Base-by-base conservation (phyloP, 2,888 invertebrate genomes). In the Volucella inanis region DNA sequence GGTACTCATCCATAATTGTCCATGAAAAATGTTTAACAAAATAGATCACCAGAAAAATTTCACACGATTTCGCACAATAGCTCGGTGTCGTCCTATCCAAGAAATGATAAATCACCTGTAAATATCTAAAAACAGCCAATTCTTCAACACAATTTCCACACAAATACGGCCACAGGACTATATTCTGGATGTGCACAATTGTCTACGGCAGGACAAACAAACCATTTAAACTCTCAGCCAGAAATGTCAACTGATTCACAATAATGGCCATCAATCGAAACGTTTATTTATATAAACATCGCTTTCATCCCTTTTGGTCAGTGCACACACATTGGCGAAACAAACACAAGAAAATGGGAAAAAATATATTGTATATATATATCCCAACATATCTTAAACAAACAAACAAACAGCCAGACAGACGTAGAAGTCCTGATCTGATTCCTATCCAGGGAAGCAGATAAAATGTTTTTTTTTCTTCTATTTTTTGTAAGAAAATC, bases 241-340 rank as follows among this genome's bases (percentile, higher is more conserved):
- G n/a, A 61, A 47, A 61, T 14, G 71, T 85, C 85, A 72, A 81
- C 81, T 64, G 85, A 72, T 72, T 71, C 77, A 78, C 80, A 68
- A 85, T 76, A 85, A 85, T 81, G 62, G 77, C 81, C 76, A 85
- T 85, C 81, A 81, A 85, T 81, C 67, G 80, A 85, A 80, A 76
- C 71, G 71, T 80, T 85, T 85, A 85, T 85, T 85, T 85, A 81
- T 85, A 85, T 81, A 84, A 75, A 81, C 80, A 85, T 81, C 76
- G 81, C 74, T 80, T 85, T 85, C 81, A 85, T 81, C 76, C 64
- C 55, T 59, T 65, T 62, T 77, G 67, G 84, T 76, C 76, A 54
- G 49, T 64, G 75, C 59, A 76, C 59, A 71, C 71, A 65, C 75
- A 31, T 31, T 31, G 45, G 39, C 65, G 14, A 67, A 77, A 55